Evolutionary conservation across 2,888 invertebrate species (phyloP), one percentile per base, ranked within the genome.

Genomic region (Ophion slaviceki): DNA sequence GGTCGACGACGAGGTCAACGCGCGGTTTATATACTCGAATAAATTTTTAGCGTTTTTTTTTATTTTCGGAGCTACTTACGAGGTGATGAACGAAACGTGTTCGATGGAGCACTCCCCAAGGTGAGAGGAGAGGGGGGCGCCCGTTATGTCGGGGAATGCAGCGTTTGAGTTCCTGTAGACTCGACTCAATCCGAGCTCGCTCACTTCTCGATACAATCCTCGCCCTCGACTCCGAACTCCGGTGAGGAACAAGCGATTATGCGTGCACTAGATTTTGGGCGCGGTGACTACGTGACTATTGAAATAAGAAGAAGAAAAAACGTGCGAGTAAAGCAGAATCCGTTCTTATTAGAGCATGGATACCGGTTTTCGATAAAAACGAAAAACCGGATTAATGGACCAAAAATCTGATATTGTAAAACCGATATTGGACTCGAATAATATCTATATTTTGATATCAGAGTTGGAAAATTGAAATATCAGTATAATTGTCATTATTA

Each of bases 61-160:
- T 68, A 80, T 75, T 77, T 85, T 81, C 74, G 84, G 72, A 67
- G 74, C 64, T 84, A 61, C 24, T 82, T 75, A 66, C 84, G 80
- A 74, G 71, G 47, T 40, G 67, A 76, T 36, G 86, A 72, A 62
- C 80, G 84, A 74, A 71, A 80, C 85, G 76, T 80, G 85, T 72
- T 83, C 84, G 87, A 77, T 83, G 61, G 76, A 80, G 66, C 40
- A 59, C 72, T 74, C 80, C 53, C 75, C n/a, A 45, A 36, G 53
- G 45, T 53, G 53, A 17, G 66, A 28, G 64, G 64, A 20, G 57
- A 17, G 68, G 57, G 20, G 70, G 40, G 68, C 85, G 88, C 87
- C 92, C 91, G 92, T 92, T 92, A 91, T 91, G 90, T 88, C 84
- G 84, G 89, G 89, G 91, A 92, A 92, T 89, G 89, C 88, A 88